Percentiles rank a stretch among this genome's conserved stretches.
phyloP scores from a whole-genome alignment of 2,113 vertebrate species.

The Vimba vimba region DNA sequence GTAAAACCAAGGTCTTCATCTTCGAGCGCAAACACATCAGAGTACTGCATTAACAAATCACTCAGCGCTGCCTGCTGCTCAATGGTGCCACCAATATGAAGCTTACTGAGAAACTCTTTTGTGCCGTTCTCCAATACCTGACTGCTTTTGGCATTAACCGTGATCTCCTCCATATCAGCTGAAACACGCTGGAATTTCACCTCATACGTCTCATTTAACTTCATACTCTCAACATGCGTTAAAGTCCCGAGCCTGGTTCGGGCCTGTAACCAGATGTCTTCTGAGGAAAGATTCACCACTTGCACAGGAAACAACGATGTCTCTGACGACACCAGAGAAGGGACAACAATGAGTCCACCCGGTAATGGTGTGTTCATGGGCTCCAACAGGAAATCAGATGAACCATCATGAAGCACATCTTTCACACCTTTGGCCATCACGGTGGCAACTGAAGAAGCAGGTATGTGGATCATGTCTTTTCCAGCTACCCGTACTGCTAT shows the following conservation, averaged over 20 bases:
- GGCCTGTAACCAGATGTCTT: not conserved
- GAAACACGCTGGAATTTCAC: not conserved
- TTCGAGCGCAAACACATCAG: not conserved
- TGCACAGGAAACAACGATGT: not conserved
- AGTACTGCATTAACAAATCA: not conserved
- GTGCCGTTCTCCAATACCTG: not conserved
- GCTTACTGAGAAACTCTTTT: not conserved
- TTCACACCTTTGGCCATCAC: not conserved
- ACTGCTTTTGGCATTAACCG: not conserved
- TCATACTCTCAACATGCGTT: not conserved
- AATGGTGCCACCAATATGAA: not conserved
- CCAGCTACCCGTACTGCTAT: not conserved
- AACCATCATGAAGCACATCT: not conserved
- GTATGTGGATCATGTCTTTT: not conserved
- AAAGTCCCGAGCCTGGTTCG: not conserved
- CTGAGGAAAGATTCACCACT: not conserved
- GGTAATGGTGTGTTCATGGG: not conserved
- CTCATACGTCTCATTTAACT: not conserved
- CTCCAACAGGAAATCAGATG: not conserved
- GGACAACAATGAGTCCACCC: not conserved
- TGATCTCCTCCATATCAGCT: not conserved
- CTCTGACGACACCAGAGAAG: not conserved
- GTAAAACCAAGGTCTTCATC: not conserved
- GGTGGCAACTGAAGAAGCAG: not conserved
- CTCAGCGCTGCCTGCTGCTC: not conserved